Conservation (phyloP, 2,888 invertebrate species). For the Merodon equestris region DNA sequence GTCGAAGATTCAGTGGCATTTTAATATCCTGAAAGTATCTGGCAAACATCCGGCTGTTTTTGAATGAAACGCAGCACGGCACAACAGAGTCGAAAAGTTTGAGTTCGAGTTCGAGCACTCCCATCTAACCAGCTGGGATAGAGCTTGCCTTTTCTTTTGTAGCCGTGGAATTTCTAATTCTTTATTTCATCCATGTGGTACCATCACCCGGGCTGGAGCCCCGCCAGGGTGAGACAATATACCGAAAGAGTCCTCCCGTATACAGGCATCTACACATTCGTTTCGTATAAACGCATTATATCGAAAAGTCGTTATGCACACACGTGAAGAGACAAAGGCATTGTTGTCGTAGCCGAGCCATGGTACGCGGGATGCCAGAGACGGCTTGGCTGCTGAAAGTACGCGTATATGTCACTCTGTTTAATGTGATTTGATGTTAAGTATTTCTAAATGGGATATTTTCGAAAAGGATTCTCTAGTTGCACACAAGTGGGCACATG, state of each 20-base stretch:
- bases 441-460: conserved; percentile 64
- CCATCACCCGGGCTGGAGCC: background rate
- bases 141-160: conserved; percentile 15
- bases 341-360: conserved; percentile 5
- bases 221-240: conserved; percentile 38
- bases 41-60: conserved; percentile 68
- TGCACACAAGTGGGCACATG: conserved; percentile 5
- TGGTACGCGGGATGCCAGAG: conserved; percentile 38
- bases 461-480: conserved; percentile 21
- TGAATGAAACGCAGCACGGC: too few species aligned
- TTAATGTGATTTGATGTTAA: conserved; percentile 68
- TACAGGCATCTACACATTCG: too few species aligned
- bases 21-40: conserved; percentile 69
- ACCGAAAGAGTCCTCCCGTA: conserved; percentile 5
- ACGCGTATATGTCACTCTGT: conserved; percentile 57
- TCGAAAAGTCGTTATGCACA: conserved; percentile 61
- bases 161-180: conserved; percentile 42
- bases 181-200: conserved; percentile 37
- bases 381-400: conserved; percentile 39
- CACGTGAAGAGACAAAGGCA: conserved; percentile 49
- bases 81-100: too few species aligned
- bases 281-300: conserved; percentile 62
- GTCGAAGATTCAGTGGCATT: conserved; percentile 64
- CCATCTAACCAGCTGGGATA: too few species aligned
- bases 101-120: too few species aligned